Evolutionary conservation across 2,888 invertebrate genomes (phyloP).

Genomic region (Brachyopa scutellaris): DNA sequence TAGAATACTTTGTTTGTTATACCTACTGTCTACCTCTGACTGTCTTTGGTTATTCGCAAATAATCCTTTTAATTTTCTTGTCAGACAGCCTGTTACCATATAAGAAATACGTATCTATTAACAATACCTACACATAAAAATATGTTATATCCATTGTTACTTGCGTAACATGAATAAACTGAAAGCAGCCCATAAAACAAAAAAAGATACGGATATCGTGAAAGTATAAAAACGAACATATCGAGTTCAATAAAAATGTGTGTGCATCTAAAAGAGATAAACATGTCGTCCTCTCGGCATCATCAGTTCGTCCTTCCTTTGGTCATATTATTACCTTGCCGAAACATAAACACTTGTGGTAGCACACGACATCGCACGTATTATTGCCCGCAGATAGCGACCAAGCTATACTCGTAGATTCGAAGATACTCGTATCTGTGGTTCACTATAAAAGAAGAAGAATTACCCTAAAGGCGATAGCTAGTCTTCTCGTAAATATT

Average conservation of each 20-base stretch:
- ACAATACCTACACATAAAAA: too few species aligned
- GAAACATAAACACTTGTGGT: conserved; percentile 20
- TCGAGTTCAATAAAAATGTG: not conserved
- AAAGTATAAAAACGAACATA: not conserved
- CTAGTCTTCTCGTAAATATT: not conserved
- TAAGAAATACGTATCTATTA: too few species aligned
- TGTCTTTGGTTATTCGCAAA: too few species aligned
- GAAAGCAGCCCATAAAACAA: not conserved
- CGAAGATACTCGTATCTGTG: too few species aligned
- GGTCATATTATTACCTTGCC: not conserved
- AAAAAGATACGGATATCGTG: conserved; percentile 9
- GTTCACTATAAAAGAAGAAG: conserved; percentile 1
- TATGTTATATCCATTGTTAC: too few species aligned
- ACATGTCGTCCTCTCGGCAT: conserved; percentile 12
- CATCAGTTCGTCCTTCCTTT: conserved; percentile 7
- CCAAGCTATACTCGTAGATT: too few species aligned
- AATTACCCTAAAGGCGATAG: not conserved
- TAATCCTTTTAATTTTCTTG: too few species aligned
- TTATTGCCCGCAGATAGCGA: not conserved
- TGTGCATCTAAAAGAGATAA: not conserved
- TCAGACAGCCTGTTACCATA: too few species aligned
- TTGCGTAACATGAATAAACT: too few species aligned
- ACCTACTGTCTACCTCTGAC: too few species aligned
- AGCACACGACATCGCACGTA: not conserved
- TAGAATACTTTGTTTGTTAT: too few species aligned